Conservation (phyloP, 1,140 invertebrate genomes). For the Dendrolimus punctatus region DNA sequence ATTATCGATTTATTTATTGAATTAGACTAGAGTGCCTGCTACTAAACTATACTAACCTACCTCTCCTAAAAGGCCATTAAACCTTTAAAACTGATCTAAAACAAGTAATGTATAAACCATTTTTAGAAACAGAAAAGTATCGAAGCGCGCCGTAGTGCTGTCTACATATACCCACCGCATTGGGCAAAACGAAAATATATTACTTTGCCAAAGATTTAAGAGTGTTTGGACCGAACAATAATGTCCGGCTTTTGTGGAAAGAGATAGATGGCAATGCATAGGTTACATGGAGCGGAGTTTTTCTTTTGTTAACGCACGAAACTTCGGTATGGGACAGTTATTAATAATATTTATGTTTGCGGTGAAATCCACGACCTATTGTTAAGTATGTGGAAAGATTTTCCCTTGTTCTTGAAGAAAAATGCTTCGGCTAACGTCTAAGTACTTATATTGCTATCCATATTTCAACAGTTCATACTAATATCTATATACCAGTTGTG, state of each 20-base stretch:
- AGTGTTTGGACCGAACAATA: slow-evolving; percentile 73
- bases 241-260: slow-evolving; percentile 73
- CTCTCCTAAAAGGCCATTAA: no score
- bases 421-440: no score
- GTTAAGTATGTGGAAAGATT: slow-evolving; percentile 27
- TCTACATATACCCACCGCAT: slow-evolving; percentile 55
- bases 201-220: slow-evolving; percentile 72
- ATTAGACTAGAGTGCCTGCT: no score
- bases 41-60: no score
- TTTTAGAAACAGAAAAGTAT: slow-evolving; percentile 60
- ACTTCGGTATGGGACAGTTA: slow-evolving; percentile 50
- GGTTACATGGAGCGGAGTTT: slow-evolving; percentile 59
- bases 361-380: slow-evolving; percentile 32
- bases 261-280: slow-evolving; percentile 71
- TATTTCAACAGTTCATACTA: no score
- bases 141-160: slow-evolving; percentile 51
- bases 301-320: slow-evolving; percentile 63
- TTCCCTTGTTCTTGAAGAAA: slow-evolving; percentile 17
- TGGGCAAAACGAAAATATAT: slow-evolving; percentile 72
- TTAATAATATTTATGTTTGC: slow-evolving; percentile 64
- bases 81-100: slow-evolving; percentile 2
- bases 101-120: slow-evolving; percentile 64
- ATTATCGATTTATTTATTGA: no score
- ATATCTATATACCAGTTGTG: no score
- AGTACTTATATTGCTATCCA: no score